Percentiles rank a stretch among this genome's conserved stretches.
These are phyloP conservation scores for Neodiprion pinetum DNA, from an alignment of 1,140 invertebrate genomes.

Conservation along the genomic window DNA sequence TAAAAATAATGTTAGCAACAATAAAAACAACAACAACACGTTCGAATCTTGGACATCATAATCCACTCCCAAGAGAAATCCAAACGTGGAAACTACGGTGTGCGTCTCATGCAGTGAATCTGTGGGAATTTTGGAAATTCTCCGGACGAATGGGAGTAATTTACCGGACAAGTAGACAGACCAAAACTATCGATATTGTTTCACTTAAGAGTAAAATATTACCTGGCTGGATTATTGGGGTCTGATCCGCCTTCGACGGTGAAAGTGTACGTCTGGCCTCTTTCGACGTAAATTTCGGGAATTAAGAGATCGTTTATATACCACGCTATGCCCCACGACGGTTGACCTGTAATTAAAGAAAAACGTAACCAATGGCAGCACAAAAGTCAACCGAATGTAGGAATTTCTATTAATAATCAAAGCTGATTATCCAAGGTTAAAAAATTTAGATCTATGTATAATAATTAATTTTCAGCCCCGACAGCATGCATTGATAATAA, in stretches of 20 bases:
- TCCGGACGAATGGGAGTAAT: background rate
- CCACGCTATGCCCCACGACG: conserved; percentile 91
- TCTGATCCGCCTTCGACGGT: conserved; percentile 82
- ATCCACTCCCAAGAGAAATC: too few species aligned
- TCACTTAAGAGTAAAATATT: conserved; percentile 25
- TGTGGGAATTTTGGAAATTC: too few species aligned
- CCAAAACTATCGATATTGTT: background rate
- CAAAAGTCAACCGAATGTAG: background rate
- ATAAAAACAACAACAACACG: too few species aligned
- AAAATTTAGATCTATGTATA: too few species aligned
- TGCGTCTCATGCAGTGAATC: too few species aligned
- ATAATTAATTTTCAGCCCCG: too few species aligned
- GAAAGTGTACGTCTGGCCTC: conserved; percentile 90
- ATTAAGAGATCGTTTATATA: conserved; percentile 92
- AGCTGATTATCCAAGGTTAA: too few species aligned
- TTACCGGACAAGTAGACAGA: background rate
- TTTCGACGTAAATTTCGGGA: conserved; percentile 88
- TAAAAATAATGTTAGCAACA: too few species aligned
- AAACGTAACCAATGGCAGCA: background rate
- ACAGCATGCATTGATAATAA: too few species aligned
- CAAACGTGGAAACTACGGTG: too few species aligned
- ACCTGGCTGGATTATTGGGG: conserved; percentile 71
- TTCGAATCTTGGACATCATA: too few species aligned
- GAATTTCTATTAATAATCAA: too few species aligned
- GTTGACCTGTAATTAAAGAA: conserved; percentile 62